Percentiles rank a stretch among this genome's conserved stretches.
These are phyloP conservation scores for Alectoris magna DNA, from an alignment of 2,797 vertebrate species.

Conservation along the genomic window DNA sequence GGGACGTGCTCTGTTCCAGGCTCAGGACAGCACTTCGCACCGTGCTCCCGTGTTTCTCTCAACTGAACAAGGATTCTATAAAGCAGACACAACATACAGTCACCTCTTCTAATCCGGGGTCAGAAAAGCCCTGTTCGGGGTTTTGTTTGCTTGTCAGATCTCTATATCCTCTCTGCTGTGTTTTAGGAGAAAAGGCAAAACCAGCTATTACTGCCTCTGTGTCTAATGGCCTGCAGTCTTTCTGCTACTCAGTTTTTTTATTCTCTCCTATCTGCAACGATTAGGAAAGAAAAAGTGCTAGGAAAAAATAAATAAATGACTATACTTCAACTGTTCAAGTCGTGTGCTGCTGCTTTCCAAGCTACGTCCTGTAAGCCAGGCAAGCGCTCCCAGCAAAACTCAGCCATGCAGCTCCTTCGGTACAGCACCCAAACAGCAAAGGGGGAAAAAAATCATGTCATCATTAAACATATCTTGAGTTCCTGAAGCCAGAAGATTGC, in stretches of 20 bases:
- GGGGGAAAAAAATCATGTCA: neutral
- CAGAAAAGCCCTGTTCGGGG: neutral
- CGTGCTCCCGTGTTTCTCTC: fast-evolving
- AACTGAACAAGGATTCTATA: too few species aligned
- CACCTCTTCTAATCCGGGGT: fast-evolving
- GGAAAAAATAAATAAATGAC: fast-evolving
- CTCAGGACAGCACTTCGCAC: fast-evolving
- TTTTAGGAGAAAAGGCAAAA: neutral
- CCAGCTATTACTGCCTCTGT: neutral
- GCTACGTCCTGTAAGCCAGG: neutral
- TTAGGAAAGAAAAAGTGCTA: neutral
- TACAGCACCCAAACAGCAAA: neutral
- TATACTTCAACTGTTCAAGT: neutral
- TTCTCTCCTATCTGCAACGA: neutral
- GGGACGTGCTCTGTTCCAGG: too few species aligned
- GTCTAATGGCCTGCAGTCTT: neutral
- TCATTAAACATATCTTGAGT: neutral
- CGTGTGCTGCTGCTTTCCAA: neutral
- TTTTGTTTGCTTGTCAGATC: neutral
- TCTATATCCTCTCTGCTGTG: neutral
- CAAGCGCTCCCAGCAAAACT: fast-evolving
- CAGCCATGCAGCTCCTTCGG: neutral
- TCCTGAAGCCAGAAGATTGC: neutral
- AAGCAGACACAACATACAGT: neutral
- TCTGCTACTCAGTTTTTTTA: neutral